Percentiles rank a stretch among this genome's conserved stretches.
phyloP scores from a whole-genome alignment of 30 jellyfish, hydroid and myxozoan genomes.

The Chrysaora quinquecirrha region DNA sequence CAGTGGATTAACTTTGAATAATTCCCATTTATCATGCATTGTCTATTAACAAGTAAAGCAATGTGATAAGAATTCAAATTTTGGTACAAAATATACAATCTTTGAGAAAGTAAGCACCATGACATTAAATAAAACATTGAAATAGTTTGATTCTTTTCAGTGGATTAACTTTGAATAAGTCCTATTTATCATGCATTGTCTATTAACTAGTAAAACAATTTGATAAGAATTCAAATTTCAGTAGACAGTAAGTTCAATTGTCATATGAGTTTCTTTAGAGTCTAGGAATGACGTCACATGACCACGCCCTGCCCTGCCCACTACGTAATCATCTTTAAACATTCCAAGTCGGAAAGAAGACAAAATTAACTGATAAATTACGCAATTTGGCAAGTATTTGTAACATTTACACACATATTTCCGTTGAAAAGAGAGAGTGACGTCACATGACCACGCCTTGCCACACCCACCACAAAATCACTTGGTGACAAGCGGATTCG shows the following conservation, averaged over 20 bases:
- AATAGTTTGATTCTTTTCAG: no score
- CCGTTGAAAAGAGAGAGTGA: neutral
- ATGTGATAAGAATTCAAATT: no score
- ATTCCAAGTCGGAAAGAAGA: neutral
- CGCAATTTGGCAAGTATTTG: neutral
- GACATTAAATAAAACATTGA: no score
- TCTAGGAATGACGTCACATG: neutral
- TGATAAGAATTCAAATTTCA: no score
- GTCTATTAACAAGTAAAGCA: neutral
- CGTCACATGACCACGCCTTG: neutral
- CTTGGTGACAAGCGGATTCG: neutral
- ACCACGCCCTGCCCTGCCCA: neutral
- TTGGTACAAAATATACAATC: conserved; percentile 5
- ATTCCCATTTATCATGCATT: neutral
- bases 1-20: no score
- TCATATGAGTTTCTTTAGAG: neutral
- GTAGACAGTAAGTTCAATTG: neutral
- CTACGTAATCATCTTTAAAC: neutral
- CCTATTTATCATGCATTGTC: no score
- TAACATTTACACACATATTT: neutral
- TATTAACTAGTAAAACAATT: no score
- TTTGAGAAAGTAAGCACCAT: no score
- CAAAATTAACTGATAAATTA: neutral
- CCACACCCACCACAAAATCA: neutral
- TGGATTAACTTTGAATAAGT: no score